Evolutionary conservation across 2,113 vertebrate genomes (phyloP).

Genomic region (Alces alces): DNA sequence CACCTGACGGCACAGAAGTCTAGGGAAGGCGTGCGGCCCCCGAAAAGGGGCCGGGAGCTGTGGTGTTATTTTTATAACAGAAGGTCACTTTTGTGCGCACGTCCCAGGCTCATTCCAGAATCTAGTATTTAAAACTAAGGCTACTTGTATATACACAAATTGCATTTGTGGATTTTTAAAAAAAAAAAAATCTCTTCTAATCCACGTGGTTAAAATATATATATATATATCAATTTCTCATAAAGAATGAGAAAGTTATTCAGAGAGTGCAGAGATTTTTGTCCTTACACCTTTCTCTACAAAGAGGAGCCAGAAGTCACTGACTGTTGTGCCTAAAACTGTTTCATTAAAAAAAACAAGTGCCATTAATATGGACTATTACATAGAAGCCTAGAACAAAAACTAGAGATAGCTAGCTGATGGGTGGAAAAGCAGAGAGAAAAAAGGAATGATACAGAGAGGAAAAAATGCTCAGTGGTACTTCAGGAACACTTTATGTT

Average conservation of each 20-base stretch:
- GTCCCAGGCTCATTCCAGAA: background rate
- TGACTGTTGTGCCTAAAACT: conserved; percentile 72
- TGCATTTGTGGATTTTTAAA: background rate
- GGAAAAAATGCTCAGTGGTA: conserved; percentile 26
- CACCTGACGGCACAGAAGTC: background rate
- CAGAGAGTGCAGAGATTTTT: background rate
- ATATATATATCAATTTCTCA: background rate
- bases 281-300: conserved; percentile 33
- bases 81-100: background rate
- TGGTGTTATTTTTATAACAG: fast-evolving
- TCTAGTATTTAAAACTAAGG: background rate
- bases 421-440: background rate
- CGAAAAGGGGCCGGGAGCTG: background rate
- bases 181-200: background rate
- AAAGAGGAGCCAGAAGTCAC: conserved; percentile 68
- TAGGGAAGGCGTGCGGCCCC: background rate
- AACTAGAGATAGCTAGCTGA: conserved; percentile 29
- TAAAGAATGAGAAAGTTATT: background rate
- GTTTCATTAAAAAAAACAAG: conserved; percentile 69
- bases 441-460: background rate
- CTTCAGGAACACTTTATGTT: conserved; percentile 4
- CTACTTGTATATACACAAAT: background rate
- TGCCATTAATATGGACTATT: conserved; percentile 80
- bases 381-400: conserved; percentile 60
- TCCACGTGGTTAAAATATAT: background rate